phyloP scores from a whole-genome alignment of 2,888 invertebrate genomes.

The Hirtodrosophila histrioides region DNA sequence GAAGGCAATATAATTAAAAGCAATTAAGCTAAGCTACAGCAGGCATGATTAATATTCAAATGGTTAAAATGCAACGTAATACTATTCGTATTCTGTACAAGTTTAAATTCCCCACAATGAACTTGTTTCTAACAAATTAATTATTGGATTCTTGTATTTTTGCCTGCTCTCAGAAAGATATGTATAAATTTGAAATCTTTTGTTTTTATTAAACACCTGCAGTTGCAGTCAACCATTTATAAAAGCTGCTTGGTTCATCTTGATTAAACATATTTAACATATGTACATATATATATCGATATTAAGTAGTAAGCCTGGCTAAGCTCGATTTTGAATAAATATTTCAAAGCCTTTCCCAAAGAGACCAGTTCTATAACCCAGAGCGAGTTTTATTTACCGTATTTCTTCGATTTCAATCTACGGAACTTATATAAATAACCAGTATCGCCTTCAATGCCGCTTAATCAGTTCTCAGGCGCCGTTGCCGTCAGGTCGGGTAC shows the following conservation, averaged over 20 bases:
- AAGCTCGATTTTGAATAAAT: constrained; percentile 3
- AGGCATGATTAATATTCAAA: constrained; percentile 9
- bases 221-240: constrained; percentile 8
- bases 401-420: constrained; percentile 8
- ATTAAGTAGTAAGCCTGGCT: not conserved
- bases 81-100: not conserved
- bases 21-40: constrained; percentile 9
- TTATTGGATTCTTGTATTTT: not conserved
- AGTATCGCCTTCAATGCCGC: constrained; percentile 30
- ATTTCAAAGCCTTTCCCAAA: constrained; percentile 4
- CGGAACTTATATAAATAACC: constrained; percentile 56
- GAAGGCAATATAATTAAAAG: constrained; percentile 8
- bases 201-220: not conserved
- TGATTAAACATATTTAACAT: constrained; percentile 1
- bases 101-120: too few species aligned
- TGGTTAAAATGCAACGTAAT: not conserved
- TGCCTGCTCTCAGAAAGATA: not conserved
- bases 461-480: constrained; percentile 54
- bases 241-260: constrained; percentile 14
- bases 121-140: not conserved
- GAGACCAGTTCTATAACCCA: constrained; percentile 29
- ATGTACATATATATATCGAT: constrained; percentile 1
- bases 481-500: constrained; percentile 19
- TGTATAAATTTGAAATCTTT: too few species aligned
- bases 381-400: constrained; percentile 26